Conservation (phyloP, 53 echinoderm and acorn worm species). For the Crossaster papposus region DNA sequence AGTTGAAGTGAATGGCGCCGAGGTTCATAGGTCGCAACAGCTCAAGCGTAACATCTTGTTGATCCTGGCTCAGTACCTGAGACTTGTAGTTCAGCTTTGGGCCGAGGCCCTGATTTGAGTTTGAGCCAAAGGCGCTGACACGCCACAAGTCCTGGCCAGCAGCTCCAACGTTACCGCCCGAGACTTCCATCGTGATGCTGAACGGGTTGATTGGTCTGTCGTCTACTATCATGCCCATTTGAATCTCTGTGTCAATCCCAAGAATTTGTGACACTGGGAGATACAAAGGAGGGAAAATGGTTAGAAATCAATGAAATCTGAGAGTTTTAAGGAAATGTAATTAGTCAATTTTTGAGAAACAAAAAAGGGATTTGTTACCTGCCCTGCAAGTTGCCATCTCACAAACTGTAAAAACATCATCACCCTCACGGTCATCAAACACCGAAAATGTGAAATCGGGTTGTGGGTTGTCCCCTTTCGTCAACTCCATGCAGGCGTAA, state of each 20-base stretch:
- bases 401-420: conserved; percentile 64
- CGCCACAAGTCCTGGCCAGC: conserved; percentile 68
- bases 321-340: not conserved
- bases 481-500: conserved; percentile 88
- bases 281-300: not conserved
- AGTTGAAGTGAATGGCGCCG: conserved; percentile 71
- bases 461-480: conserved; percentile 69
- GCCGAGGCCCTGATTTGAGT: conserved; percentile 64
- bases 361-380: conserved; percentile 53
- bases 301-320: not conserved
- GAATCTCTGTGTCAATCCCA: conserved; percentile 48
- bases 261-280: conserved; percentile 41
- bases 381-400: conserved; percentile 72
- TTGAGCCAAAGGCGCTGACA: conserved; percentile 83
- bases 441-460: conserved; percentile 87
- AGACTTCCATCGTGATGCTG: conserved; percentile 74
- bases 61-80: conserved; percentile 51
- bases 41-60: conserved; percentile 36
- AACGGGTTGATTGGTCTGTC: conserved; percentile 68
- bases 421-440: conserved; percentile 51
- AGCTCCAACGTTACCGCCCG: conserved; percentile 67
- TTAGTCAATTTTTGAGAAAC: not conserved
- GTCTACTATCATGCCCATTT: conserved; percentile 64
- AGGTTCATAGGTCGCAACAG: conserved; percentile 73
- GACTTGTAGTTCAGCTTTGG: conserved; percentile 48